Conservation (phyloP, 2,888 invertebrate genomes). For the Leuctra nigra region DNA sequence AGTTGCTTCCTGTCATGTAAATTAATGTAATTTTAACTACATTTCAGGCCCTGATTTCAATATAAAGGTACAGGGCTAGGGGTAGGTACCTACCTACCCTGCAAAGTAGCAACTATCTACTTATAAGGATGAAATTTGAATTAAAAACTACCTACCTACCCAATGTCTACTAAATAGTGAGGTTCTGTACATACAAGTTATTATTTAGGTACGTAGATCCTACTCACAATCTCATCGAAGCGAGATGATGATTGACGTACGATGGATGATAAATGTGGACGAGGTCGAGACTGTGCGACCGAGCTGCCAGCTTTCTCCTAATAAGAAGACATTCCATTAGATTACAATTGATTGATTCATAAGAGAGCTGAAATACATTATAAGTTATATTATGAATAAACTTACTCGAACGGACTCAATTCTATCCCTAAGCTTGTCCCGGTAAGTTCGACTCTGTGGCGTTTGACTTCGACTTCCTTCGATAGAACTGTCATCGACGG, state of each 20-base stretch:
- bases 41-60: no score
- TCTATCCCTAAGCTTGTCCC: constrained; percentile 39
- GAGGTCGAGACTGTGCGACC: constrained; percentile 31
- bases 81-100: no score
- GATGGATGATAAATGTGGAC: background rate
- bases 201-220: no score
- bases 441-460: constrained; percentile 36
- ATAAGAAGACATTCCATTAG: background rate
- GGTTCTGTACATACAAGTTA: no score
- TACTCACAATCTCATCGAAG: constrained; percentile 27
- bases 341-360: background rate
- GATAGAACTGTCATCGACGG: constrained; percentile 28
- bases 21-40: no score
- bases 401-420: constrained; percentile 36
- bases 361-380: background rate
- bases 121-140: no score
- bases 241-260: constrained; percentile 2
- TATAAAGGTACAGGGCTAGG: no score
- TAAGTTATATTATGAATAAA: background rate
- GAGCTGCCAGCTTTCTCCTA: constrained; percentile 37
- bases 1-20: no score
- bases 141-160: no score
- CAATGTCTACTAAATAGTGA: no score
- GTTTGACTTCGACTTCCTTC: constrained; percentile 31
- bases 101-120: no score